These are phyloP conservation scores for Spea multiplicata DNA, from an alignment of 2,113 vertebrate species.

Conservation along the genomic window DNA sequence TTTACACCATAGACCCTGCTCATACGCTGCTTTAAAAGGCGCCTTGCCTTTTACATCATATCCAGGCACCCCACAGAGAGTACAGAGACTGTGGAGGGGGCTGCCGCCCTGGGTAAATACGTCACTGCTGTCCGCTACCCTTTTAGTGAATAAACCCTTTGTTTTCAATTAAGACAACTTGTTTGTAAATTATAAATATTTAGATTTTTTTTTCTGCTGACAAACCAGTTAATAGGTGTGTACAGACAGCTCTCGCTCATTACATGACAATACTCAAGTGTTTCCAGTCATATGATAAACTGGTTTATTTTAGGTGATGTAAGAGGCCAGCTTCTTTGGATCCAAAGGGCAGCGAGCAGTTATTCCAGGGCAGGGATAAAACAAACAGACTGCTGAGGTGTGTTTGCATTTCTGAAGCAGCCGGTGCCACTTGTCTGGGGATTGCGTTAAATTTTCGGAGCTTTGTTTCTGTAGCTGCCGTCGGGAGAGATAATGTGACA, in stretches of 20 bases:
- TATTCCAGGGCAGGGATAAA: conserved; percentile 27
- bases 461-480: not conserved
- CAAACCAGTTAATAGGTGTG: not conserved
- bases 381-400: conserved; percentile 23
- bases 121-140: too few relatives aligned
- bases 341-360: conserved; percentile 27
- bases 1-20: too few relatives aligned
- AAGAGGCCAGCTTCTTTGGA: not conserved
- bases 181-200: too few relatives aligned
- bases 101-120: too few relatives aligned
- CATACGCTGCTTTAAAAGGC: too few relatives aligned
- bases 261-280: not conserved
- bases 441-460: not conserved
- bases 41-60: too few relatives aligned
- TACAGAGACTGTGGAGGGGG: too few relatives aligned
- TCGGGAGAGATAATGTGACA: not conserved
- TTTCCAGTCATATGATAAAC: not conserved
- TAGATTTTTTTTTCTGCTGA: not conserved
- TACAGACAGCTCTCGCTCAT: not conserved
- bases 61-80: too few relatives aligned
- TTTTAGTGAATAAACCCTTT: too few relatives aligned
- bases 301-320: conserved; percentile 27
- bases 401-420: not conserved
- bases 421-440: not conserved
- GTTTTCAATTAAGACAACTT: too few relatives aligned